Evolutionary conservation across 2,888 invertebrate genomes (phyloP), one percentile per base, ranked within the genome.

Genomic region (Lepetodrilus schrolli): DNA sequence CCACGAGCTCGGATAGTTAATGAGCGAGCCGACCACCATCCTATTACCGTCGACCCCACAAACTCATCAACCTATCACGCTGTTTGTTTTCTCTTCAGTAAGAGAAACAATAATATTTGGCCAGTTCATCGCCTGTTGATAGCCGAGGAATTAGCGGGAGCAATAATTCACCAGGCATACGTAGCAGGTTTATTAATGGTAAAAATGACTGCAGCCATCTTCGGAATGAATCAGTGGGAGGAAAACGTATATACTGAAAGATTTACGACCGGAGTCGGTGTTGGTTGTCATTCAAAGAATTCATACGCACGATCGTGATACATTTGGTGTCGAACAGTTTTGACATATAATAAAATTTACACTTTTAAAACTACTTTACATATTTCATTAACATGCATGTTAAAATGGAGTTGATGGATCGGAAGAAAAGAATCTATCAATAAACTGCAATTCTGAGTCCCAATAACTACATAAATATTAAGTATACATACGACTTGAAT

Each of bases 51-150:
- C 21, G 5, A n/a, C 30, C 58, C 58, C 17, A 10, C 30, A 58
- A 23, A 30, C 26, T 34, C 23, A 58, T 58, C 58, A 58, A 58
- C 26, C 58, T 58, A 58, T 58, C 58, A 23, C 7, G 17, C 17
- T 58, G 58, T 58, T 58, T 58, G 58, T 58, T 58, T 58, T 26
- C 34, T 30, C 58, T 58, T 34, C 10, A 58, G 34, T 58, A 58
- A 58, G 30, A 26, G 30, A 58, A 58, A 58, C 58, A 58, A 58
- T 13, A 58, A 58, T 58, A 58, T 58, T 58, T 58, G 58, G 58
- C 34, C 58, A 58, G 58, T 58, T 26, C 58, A 58, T 58, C 58
- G 30, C 34, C 58, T 34, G 58, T 34, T 30, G 58, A 58, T n/a
- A 58, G 58, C 5, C n/a, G 26, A 17, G 58, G n/a, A 34, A 17